phyloP scores from a whole-genome alignment of 1,140 invertebrate genomes.

The Cyrtorhinus lividipennis region DNA sequence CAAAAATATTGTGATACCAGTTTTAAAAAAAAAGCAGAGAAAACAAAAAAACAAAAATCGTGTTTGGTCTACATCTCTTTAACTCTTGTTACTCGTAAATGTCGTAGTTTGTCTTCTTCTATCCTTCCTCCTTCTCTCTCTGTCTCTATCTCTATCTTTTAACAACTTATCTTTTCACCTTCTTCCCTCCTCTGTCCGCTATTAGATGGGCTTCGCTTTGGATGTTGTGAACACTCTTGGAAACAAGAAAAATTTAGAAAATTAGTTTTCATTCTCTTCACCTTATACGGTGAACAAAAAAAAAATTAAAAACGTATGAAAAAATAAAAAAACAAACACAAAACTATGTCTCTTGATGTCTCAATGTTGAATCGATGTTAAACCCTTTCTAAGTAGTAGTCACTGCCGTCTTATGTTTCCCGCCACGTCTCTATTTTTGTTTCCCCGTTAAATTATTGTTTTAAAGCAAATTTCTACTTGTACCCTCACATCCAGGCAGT shows the following conservation, averaged over 20 bases:
- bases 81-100: conserved; percentile 15
- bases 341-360: conserved; percentile 19
- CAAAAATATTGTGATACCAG: conserved; percentile 26
- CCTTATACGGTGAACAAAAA: conserved; percentile 11
- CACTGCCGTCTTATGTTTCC: conserved; percentile 5
- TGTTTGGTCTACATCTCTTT: conserved; percentile 15
- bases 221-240: conserved; percentile 12
- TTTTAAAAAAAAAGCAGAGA: conserved; percentile 21
- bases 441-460: too few relatives aligned
- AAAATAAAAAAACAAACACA: conserved; percentile 6
- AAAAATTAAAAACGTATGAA: background rate
- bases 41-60: too few relatives aligned
- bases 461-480: background rate
- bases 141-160: conserved; percentile 14
- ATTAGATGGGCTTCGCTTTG: conserved; percentile 18
- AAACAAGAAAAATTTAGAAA: conserved; percentile 1
- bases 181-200: conserved; percentile 1
- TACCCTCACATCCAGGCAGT: background rate
- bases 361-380: conserved; percentile 20
- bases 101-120: conserved; percentile 16
- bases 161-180: conserved; percentile 4
- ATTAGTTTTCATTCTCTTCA: background rate
- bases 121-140: conserved; percentile 18
- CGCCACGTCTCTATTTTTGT: too few relatives aligned
- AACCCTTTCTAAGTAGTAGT: conserved; percentile 2